phyloP scores from a whole-genome alignment of 2,113 vertebrate species.

The Anarrhichthys ocellatus region DNA sequence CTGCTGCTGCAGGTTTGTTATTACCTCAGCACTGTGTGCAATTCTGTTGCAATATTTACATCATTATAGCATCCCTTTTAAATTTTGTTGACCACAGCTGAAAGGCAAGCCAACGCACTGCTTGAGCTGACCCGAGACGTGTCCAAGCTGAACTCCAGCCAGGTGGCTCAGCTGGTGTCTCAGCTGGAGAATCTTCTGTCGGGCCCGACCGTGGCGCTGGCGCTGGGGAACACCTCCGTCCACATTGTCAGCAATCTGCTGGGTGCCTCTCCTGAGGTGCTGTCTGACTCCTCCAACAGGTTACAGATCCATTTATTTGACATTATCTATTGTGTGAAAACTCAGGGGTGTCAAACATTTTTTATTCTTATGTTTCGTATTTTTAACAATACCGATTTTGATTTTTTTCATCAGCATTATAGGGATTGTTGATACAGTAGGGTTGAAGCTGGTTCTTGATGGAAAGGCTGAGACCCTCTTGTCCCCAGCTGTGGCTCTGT shows the following conservation, averaged over 20 bases:
- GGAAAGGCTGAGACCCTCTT: slow-evolving; percentile 76
- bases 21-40: background rate
- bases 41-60: background rate
- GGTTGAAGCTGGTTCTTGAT: slow-evolving; percentile 87
- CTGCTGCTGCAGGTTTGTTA: slow-evolving; percentile 44
- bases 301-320: slow-evolving; percentile 54
- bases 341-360: no score
- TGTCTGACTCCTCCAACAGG: slow-evolving; percentile 86
- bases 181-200: slow-evolving; percentile 85
- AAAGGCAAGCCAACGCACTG: slow-evolving; percentile 53
- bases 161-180: slow-evolving; percentile 85
- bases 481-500: slow-evolving; percentile 87
- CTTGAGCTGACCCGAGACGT: slow-evolving; percentile 62
- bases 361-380: background rate
- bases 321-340: background rate
- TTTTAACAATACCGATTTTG: background rate
- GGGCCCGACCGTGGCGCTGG: slow-evolving; percentile 78
- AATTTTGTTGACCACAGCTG: slow-evolving; percentile 21
- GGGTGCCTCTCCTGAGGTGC: slow-evolving; percentile 71
- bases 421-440: slow-evolving; percentile 90
- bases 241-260: slow-evolving; percentile 88
- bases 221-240: slow-evolving; percentile 80
- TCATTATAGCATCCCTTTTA: background rate
- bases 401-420: slow-evolving; percentile 84
- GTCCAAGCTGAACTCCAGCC: slow-evolving; percentile 72